Evolutionary conservation across 2,113 vertebrate species (phyloP).

Genomic region (Odobenus rosmarus): DNA sequence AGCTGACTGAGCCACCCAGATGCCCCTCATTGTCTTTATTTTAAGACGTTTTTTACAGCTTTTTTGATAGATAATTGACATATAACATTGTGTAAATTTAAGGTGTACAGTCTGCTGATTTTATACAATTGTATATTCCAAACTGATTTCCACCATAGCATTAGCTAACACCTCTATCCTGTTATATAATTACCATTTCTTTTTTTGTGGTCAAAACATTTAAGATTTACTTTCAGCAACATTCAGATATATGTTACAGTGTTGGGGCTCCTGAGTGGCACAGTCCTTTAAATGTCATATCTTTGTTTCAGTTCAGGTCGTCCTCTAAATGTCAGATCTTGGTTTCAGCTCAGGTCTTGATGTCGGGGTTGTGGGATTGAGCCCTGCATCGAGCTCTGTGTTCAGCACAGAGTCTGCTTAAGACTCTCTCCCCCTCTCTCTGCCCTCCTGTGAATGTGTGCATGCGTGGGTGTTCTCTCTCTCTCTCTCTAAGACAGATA

Average conservation of each 20-base stretch:
- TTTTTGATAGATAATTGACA: neutral
- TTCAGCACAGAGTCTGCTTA: neutral
- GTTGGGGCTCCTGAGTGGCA: neutral
- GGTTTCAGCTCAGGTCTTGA: neutral
- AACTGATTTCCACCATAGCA: neutral
- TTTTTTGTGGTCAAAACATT: neutral
- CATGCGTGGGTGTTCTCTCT: too few species aligned
- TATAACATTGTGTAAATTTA: neutral
- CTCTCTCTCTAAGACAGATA: neutral
- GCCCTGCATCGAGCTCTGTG: neutral
- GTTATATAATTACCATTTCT: neutral
- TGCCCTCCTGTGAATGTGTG: neutral
- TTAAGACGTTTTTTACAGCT: neutral
- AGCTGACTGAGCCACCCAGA: neutral
- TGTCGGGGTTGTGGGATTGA: neutral
- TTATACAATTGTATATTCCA: neutral
- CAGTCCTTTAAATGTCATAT: neutral
- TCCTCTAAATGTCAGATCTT: neutral
- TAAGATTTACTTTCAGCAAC: neutral
- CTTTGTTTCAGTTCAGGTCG: too few species aligned
- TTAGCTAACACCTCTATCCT: neutral
- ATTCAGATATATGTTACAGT: neutral
- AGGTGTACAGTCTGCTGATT: neutral
- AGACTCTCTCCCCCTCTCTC: neutral
- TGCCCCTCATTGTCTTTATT: neutral